These are phyloP conservation scores for Laupala kohalensis DNA, from an alignment of 1,140 invertebrate species.

Conservation along the genomic window DNA sequence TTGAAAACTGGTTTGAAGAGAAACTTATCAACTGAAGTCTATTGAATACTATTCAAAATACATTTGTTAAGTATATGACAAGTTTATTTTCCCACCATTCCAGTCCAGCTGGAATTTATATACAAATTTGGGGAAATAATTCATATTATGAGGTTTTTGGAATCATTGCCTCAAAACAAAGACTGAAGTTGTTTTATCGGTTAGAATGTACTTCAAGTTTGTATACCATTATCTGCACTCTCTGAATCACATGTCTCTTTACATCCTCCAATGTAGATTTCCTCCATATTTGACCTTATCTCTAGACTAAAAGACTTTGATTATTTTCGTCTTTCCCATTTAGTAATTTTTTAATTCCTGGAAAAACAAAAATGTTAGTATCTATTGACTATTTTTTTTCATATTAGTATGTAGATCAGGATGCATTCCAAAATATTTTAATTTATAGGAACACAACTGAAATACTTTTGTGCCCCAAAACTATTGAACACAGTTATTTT, in stretches of 20 bases:
- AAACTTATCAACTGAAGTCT: not conserved
- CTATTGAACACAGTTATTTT: not conserved
- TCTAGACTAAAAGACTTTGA: not conserved
- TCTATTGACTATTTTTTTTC: not conserved
- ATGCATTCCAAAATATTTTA: not conserved
- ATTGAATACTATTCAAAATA: not conserved
- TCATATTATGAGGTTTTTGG: not conserved
- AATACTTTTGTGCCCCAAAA: not conserved
- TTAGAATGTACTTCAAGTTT: constrained; percentile 4
- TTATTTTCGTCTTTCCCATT: not conserved
- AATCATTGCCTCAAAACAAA: not conserved
- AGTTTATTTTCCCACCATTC: constrained; percentile 2
- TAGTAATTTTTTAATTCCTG: not conserved
- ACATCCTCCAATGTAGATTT: not conserved
- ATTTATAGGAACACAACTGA: not conserved
- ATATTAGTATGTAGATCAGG: not conserved
- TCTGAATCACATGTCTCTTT: not conserved
- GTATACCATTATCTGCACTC: not conserved
- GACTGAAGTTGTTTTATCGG: constrained; percentile 3
- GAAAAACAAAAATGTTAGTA: not conserved
- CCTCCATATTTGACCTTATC: not conserved
- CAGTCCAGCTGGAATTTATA: not conserved
- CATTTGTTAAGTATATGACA: not conserved
- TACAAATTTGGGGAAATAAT: not conserved
- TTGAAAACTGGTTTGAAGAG: not conserved